Conservation (phyloP, 2,797 vertebrate genomes). For the Sebastes iracundus region DNA sequence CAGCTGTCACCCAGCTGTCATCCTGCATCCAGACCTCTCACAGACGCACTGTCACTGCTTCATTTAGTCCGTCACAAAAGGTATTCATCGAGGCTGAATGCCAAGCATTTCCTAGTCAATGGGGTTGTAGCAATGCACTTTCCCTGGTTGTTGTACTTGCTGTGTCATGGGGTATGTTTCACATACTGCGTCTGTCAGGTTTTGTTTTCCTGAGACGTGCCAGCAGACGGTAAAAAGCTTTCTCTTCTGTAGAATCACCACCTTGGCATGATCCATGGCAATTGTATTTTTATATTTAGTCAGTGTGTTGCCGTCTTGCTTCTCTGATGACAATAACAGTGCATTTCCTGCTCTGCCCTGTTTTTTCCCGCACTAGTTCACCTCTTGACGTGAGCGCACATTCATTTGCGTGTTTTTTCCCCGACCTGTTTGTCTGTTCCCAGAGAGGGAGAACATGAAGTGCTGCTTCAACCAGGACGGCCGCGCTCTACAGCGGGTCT, state of each 20-base stretch:
- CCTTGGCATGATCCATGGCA: background rate
- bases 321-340: background rate
- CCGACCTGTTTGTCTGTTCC: constrained; percentile 1
- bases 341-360: constrained; percentile 17
- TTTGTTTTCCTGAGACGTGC: background rate
- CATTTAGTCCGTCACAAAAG: background rate
- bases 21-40: background rate
- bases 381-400: background rate
- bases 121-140: background rate
- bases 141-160: background rate
- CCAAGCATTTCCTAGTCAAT: background rate
- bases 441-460: constrained; percentile 2
- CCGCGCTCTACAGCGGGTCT: background rate
- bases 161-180: background rate
- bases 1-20: constrained; percentile 24
- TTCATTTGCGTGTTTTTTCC: background rate
- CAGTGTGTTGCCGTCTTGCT: background rate
- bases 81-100: background rate
- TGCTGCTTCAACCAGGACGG: background rate
- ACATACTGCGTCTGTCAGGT: background rate
- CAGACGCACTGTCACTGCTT: background rate
- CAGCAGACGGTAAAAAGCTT: background rate
- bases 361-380: background rate
- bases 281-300: background rate
- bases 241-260: background rate